Evolutionary conservation across 2,888 invertebrate species (phyloP), one percentile per base, ranked within the genome.

Genomic region (Synergus japonicus): DNA sequence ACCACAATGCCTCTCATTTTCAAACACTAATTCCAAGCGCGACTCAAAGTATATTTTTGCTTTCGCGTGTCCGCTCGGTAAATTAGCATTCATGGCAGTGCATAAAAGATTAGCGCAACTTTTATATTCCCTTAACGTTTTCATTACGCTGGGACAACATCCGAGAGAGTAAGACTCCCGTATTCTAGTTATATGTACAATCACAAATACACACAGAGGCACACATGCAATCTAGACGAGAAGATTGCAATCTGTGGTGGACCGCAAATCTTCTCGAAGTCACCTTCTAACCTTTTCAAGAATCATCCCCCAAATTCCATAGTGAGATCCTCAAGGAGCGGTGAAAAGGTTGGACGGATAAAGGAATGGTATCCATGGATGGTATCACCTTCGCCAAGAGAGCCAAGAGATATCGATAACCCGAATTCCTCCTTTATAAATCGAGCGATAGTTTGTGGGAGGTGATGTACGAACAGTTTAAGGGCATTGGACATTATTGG

Each of bases 401-500:
- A 86, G 77, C 66, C 82, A 83, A 86, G 85, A 83, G 86, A 87
- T 88, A 90, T 87, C 86, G 88, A 89, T 88, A 88, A 89, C 86
- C 86, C 79, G 86, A 89, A 88, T 89, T 87, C 85, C 85, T 78
- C 81, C 79, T 88, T 87, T 88, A 89, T 89, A 90, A 90, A 90
- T 90, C 85, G 89, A 85, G 66, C 79, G 82, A 76, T 79, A 69
- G 77, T 81, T 78, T 78, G 80, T 78, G 81, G 84, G 79, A 85
- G 84, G 86, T 90, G 89, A 90, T 87, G 85, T 89, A 89, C 87
- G 90, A 88, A 90, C 87, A 87, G 86, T 90, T 89, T 88, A 87
- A 89, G 85, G 85, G 85, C 84, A 88, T 84, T 85, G 87, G 89
- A 89, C 89, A 85, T 89, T 90, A 89, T 89, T 90, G 90, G 89